Base-by-base conservation (phyloP, 1,140 invertebrate species). In the Brachystomella parvula region DNA sequence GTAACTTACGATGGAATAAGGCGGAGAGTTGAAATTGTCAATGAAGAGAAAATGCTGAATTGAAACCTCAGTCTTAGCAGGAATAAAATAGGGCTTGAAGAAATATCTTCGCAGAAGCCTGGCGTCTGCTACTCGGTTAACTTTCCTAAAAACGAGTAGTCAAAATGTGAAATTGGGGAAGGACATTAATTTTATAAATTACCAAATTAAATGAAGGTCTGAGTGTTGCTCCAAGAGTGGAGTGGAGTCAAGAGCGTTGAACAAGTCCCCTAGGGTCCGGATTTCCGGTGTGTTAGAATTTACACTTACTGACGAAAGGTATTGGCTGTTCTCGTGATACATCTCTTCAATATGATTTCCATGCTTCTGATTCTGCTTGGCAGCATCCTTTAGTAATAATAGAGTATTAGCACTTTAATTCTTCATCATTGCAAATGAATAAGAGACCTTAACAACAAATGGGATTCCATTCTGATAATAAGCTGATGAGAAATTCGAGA, bases 31-130 rank as follows among this genome's bases (percentile, higher is more conserved):
- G 47, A 81, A 76, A 75, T 84, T 85, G 78, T 89, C 87, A 57
- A 89, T 80, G 65, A 87, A 82, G 39, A 89, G 71, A 78, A 82
- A 89, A 78, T 85, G 83, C 76, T 90, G 87, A 15, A 84, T 84
- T 70, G 85, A 85, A 74, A 84, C 70, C 84, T 84, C 79, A 77
- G 64, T 86, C 81, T 47, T 83, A 77, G 65, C 82, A 77, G 73
- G 77, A 39, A 80, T 75, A 60, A 86, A 84, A 74, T 82, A 81
- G 21, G 83, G 83, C 31, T 75, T 73, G 21, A 72, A 73, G 78
- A 89, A 88, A 64, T 85, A 68, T 76, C 82, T 80, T 65, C 87
- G 76, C 32, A 89, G 71, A 67, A 84, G 75, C 77, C 85, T 81
- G 63, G 83, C 83, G 47, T 84, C 79, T 74, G 81, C 78, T 77